Conservation (phyloP, 2,113 vertebrate genomes). For the Xiphophorus couchianus region DNA sequence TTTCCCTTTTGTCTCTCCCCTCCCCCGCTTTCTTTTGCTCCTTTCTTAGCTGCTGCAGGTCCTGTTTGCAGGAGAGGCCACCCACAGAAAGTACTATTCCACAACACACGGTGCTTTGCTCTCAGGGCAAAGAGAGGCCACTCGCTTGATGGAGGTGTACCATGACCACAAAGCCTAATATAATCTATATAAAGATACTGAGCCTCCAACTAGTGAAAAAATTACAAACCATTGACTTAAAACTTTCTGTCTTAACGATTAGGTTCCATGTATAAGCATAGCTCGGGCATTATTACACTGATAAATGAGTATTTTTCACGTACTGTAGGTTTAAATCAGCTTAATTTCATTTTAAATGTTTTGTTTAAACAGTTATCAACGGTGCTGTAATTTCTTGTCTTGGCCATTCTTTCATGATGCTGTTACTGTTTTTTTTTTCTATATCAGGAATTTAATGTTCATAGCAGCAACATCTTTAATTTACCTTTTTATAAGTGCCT, state of each 20-base stretch:
- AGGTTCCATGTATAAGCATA: slow-evolving; percentile 65
- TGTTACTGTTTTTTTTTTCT: slow-evolving; percentile 50
- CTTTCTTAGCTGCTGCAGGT: slow-evolving; percentile 91
- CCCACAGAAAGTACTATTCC: slow-evolving; percentile 99
- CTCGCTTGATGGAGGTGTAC: slow-evolving; percentile 93
- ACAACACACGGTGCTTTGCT: slow-evolving; percentile 99
- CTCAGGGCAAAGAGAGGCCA: slow-evolving; percentile 96
- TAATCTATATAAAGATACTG: slow-evolving; percentile 48
- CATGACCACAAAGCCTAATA: slow-evolving; percentile 86
- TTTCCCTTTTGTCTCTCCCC: background rate
- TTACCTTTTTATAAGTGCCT: slow-evolving; percentile 96
- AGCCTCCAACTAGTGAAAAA: slow-evolving; percentile 84
- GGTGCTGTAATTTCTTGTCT: slow-evolving; percentile 76
- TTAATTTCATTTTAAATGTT: slow-evolving; percentile 81
- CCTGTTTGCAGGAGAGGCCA: slow-evolving; percentile 98
- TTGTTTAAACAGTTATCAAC: slow-evolving; percentile 78
- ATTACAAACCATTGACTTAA: slow-evolving; percentile 63
- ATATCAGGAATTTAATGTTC: slow-evolving; percentile 77
- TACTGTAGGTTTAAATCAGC: slow-evolving; percentile 78
- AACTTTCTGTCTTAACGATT: slow-evolving; percentile 67
- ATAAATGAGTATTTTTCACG: slow-evolving; percentile 75
- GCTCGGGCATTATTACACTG: slow-evolving; percentile 78
- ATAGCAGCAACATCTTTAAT: slow-evolving; percentile 76
- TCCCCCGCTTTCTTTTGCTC: slow-evolving; percentile 5
- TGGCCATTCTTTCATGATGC: slow-evolving; percentile 64